A percentile compares a stretch with the other conserved stretches of the same genome.
These are phyloP conservation scores for Alviniconcha marisindica DNA, from an alignment of 1,140 invertebrate genomes.

Conservation along the genomic window DNA sequence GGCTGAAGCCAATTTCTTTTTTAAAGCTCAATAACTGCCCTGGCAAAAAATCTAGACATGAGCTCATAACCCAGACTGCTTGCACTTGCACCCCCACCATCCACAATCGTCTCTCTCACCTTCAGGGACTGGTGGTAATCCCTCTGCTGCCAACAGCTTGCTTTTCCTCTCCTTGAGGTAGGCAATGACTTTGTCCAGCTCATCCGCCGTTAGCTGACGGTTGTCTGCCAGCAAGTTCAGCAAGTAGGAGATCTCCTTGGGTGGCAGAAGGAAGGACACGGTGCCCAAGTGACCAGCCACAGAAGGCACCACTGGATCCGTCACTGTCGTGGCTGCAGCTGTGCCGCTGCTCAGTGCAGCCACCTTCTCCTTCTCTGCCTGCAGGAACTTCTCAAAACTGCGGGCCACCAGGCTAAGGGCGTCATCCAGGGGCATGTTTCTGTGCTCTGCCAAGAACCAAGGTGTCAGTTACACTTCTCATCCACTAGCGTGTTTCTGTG, in stretches of 20 bases:
- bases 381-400: slow-evolving; percentile 88
- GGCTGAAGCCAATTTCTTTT: too few species aligned
- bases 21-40: too few species aligned
- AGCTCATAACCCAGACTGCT: too few species aligned
- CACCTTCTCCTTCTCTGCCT: slow-evolving; percentile 62
- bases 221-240: slow-evolving; percentile 89
- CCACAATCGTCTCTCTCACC: slow-evolving; percentile 22
- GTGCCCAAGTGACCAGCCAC: too few species aligned
- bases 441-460: slow-evolving; percentile 83
- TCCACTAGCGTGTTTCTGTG: slow-evolving; percentile 97
- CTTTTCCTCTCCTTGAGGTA: slow-evolving; percentile 87
- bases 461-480: slow-evolving; percentile 75
- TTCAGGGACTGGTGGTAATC: slow-evolving; percentile 17
- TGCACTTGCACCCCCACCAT: too few species aligned
- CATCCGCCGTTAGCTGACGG: slow-evolving; percentile 85
- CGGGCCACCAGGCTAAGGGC: slow-evolving; percentile 86
- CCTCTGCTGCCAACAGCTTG: slow-evolving; percentile 61
- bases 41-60: too few species aligned
- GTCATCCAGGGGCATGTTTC: slow-evolving; percentile 96
- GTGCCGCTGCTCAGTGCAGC: slow-evolving; percentile 17
- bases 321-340: slow-evolving; percentile 33
- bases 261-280: slow-evolving; percentile 56
- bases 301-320: slow-evolving; percentile 26
- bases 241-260: slow-evolving; percentile 80
- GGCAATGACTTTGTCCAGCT: slow-evolving; percentile 88